Evolutionary conservation across 2,113 vertebrate genomes (phyloP), one percentile per base, ranked within the genome.

Genomic region (Rhinogobius similis): DNA sequence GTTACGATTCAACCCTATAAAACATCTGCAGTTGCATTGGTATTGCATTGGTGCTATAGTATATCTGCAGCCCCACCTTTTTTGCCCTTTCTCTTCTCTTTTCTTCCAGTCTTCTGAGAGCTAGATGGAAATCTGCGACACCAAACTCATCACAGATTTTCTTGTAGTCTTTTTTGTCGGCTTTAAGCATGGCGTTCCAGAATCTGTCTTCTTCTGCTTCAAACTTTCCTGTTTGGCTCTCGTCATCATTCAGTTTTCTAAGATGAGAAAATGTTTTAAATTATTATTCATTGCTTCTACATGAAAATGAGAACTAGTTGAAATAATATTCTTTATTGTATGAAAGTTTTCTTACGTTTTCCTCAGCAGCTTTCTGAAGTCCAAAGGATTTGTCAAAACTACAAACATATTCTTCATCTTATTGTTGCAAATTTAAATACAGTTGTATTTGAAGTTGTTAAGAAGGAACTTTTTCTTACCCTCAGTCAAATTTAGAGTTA

Each of bases 131-230:
- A 82, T 97, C 94, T 10, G 70, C 82, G 26, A 96, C 84, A 5
- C 95, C 95, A 0, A 93, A 94, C 67, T 95, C 92, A 0, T 89
- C 2, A 71, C 95, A 96, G 77, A 96, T 94, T 62, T 79, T 87
- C 81, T 95, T 94, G 4, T 96, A 96, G 82, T 98, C 95, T 67
- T 78, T 94, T 59, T 43, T 91, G 71, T 97, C 94, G 18, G 94
- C 92, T 0, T 91, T 90, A 78, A 96, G 75, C 76, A 96, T 77
- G 4, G 93, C 65, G 20, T 96, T 92, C 94, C 93, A 95, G 79
- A 96, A 90, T 50, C 81, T 83, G n/a, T 92, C 91, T 43, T 91
- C 75, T 62, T 92, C 90, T 48, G 41, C 43, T 75, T 86, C 81
- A 68, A 62, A 62, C 56, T 67, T 72, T 20, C 18, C 72, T 65